Evolutionary conservation across 1,140 invertebrate genomes (phyloP).

Genomic region (Papilio xuthus): DNA sequence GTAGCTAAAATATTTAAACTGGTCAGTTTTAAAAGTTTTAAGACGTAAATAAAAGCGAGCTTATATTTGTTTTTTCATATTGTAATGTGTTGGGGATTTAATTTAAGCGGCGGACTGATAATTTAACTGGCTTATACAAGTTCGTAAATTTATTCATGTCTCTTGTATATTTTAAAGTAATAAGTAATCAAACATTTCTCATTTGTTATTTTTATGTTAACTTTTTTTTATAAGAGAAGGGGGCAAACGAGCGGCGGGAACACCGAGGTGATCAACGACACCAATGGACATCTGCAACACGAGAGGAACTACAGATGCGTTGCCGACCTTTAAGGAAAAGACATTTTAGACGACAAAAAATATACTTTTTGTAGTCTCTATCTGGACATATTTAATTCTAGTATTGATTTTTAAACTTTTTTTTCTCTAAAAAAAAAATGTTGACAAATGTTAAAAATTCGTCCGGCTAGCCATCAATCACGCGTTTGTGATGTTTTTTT

Average conservation of each 20-base stretch:
- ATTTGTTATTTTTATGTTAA: background rate
- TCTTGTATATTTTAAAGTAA: background rate
- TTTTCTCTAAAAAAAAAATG: background rate
- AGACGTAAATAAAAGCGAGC: background rate
- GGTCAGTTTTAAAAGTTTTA: background rate
- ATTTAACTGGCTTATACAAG: background rate
- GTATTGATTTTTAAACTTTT: background rate
- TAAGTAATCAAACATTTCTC: background rate
- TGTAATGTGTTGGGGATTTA: background rate
- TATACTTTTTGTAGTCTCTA: no score
- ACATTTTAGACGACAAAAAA: no score
- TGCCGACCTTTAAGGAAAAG: no score
- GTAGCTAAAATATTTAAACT: background rate
- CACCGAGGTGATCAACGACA: no score
- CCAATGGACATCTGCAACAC: no score
- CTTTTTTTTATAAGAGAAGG: no score
- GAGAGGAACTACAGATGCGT: no score
- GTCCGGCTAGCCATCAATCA: slow-evolving; percentile 8
- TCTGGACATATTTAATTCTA: no score
- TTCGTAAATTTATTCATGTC: background rate
- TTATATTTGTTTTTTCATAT: background rate
- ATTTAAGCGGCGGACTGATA: background rate
- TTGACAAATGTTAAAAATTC: slow-evolving; percentile 15
- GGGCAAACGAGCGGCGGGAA: no score
- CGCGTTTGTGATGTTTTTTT: background rate